Conservation (phyloP, 2,113 vertebrate genomes). For the Seriola dumerili region DNA sequence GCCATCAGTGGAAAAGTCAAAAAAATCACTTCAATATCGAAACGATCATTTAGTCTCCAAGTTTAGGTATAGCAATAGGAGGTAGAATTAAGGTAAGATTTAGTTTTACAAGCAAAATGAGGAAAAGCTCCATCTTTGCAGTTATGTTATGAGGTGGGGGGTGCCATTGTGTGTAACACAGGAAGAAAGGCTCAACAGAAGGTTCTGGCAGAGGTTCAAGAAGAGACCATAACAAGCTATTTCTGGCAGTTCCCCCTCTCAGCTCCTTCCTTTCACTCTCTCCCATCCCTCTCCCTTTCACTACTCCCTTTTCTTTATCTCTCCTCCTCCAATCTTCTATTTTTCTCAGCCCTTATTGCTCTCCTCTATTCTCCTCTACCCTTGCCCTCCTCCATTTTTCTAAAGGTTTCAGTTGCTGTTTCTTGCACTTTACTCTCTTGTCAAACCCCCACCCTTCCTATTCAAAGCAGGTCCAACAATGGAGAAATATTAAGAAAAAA, state of each 20-base stretch:
- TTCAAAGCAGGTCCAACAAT: slow-evolving; percentile 37
- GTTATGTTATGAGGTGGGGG: not conserved
- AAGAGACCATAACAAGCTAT: slow-evolving; percentile 53
- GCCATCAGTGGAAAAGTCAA: not conserved
- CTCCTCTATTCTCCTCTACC: not conserved
- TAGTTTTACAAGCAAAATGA: not conserved
- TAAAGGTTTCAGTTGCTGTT: slow-evolving; percentile 16
- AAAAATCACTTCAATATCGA: not conserved
- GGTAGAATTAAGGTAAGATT: not conserved
- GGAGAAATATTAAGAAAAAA: not conserved
- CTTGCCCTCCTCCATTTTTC: not conserved
- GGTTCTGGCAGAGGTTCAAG: slow-evolving; percentile 55
- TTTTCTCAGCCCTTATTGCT: not conserved
- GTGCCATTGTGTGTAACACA: slow-evolving; percentile 31
- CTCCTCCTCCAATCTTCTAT: not conserved
- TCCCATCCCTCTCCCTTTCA: not conserved
- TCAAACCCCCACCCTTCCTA: slow-evolving; percentile 7
- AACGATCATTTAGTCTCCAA: not conserved
- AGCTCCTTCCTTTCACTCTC: not conserved
- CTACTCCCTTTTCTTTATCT: slow-evolving; percentile 26
- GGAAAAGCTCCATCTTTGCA: not conserved
- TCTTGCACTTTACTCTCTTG: not conserved
- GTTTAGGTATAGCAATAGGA: no score
- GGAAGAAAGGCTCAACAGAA: slow-evolving; percentile 52
- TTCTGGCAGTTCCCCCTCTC: slow-evolving; percentile 14